Conservation (phyloP, 2,113 vertebrate species). For the Collichthys lucidus region DNA sequence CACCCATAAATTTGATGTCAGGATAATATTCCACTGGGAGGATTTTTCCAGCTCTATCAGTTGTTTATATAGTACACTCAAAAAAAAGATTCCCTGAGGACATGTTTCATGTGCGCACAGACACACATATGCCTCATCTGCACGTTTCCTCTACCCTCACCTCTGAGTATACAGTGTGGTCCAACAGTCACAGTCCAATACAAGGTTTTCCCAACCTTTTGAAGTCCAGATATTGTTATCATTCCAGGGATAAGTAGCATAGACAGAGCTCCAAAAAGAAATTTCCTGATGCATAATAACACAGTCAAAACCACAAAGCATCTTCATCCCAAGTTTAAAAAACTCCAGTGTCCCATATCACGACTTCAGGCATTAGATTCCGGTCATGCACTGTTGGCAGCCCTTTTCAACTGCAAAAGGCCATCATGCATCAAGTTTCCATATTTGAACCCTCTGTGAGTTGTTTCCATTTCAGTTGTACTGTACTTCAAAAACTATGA, state of each 20-base stretch:
- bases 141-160: conserved; percentile 22
- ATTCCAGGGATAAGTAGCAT: not conserved
- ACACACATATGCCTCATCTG: conserved; percentile 20
- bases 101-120: conserved; percentile 30
- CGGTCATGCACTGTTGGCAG: not conserved
- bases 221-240: not conserved
- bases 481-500: not conserved
- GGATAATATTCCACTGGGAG: conserved; percentile 59
- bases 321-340: not conserved
- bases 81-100: conserved; percentile 24
- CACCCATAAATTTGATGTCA: conserved; percentile 58
- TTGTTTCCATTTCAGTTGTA: conserved; percentile 10
- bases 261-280: not conserved
- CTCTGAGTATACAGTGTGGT: conserved; percentile 11
- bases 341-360: not conserved
- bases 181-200: not conserved
- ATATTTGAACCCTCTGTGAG: not conserved
- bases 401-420: not conserved
- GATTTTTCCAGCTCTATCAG: conserved; percentile 63
- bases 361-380: not conserved
- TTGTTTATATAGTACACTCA: conserved; percentile 69
- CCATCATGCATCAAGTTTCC: not conserved
- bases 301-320: not conserved
- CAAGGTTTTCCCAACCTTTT: conserved; percentile 13
- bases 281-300: not conserved